Conservation (phyloP, 2,797 vertebrate species). For the Xenopus petersii region DNA sequence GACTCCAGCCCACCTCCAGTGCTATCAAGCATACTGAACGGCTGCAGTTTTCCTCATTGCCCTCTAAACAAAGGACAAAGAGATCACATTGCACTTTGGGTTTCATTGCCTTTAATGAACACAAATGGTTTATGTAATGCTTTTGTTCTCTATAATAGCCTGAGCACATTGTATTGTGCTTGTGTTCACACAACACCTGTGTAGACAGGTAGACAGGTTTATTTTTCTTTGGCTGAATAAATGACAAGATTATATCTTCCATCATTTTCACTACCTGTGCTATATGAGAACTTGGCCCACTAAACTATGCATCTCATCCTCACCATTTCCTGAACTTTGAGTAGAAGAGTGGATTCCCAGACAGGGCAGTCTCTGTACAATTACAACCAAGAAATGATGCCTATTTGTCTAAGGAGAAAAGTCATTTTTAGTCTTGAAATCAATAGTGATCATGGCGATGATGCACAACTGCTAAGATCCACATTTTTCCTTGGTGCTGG, state of each 20-base stretch:
- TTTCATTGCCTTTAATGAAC: slow-evolving; percentile 9
- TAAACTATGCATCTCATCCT: slow-evolving; percentile 2
- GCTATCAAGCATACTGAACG: slow-evolving; percentile 2
- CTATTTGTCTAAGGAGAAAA: too few relatives aligned
- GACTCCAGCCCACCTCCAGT: slow-evolving; percentile 26
- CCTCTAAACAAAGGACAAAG: slow-evolving; percentile 19
- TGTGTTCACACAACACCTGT: slow-evolving; percentile 28
- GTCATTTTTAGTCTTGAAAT: too few relatives aligned
- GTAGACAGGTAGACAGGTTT: slow-evolving; percentile 20
- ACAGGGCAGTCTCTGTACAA: too few relatives aligned
- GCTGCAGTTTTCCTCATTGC: slow-evolving; percentile 6
- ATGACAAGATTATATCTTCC: slow-evolving; percentile 5
- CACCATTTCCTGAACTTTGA: background rate
- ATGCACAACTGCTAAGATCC: too few relatives aligned
- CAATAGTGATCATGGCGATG: too few relatives aligned
- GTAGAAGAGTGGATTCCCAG: too few relatives aligned
- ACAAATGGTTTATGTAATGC: slow-evolving; percentile 21
- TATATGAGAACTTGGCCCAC: slow-evolving; percentile 8
- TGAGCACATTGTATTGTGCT: slow-evolving; percentile 16
- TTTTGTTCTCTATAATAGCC: slow-evolving; percentile 15
- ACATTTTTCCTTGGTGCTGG: too few relatives aligned
- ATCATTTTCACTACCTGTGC: background rate
- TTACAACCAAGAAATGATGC: too few relatives aligned
- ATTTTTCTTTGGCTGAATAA: slow-evolving; percentile 8
- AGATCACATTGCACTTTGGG: slow-evolving; percentile 28